Evolutionary conservation across 2,888 invertebrate genomes (phyloP).

Genomic region (Cheilosia pagana): DNA sequence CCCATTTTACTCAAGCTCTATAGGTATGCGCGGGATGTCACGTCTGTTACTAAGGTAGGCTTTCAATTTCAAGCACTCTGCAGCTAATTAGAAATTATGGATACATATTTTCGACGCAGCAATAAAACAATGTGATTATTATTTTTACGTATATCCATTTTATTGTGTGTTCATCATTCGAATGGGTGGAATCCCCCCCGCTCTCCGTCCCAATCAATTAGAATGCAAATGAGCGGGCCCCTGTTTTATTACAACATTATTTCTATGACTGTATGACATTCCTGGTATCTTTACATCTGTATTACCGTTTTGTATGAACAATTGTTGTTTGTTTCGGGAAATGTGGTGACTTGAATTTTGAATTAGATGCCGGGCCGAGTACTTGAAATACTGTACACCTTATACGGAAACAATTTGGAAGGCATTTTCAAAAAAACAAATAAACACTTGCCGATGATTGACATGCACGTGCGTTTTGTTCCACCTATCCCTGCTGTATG

Average conservation of each 20-base stretch:
- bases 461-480: background rate
- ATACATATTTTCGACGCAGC: slow-evolving; percentile 52
- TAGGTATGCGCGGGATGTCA: slow-evolving; percentile 57
- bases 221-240: slow-evolving; percentile 65
- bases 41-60: slow-evolving; percentile 19
- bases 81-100: slow-evolving; percentile 65
- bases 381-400: background rate
- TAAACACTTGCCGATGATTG: background rate
- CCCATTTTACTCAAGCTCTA: slow-evolving; percentile 51
- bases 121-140: slow-evolving; percentile 66
- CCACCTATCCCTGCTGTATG: slow-evolving; percentile 9
- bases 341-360: slow-evolving; percentile 59
- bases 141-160: slow-evolving; percentile 25
- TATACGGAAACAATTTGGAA: slow-evolving; percentile 58
- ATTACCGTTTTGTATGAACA: slow-evolving; percentile 69
- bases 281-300: slow-evolving; percentile 64
- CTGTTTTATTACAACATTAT: background rate
- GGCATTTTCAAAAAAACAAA: slow-evolving; percentile 40
- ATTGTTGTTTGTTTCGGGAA: slow-evolving; percentile 66
- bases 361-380: slow-evolving; percentile 30
- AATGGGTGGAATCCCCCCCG: no score
- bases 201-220: slow-evolving; percentile 66
- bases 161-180: slow-evolving; percentile 26
- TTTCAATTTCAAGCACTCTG: slow-evolving; percentile 28
- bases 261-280: slow-evolving; percentile 35